These are phyloP conservation scores for Allophyes oxyacanthae DNA, from an alignment of 2,888 invertebrate species.

Conservation along the genomic window DNA sequence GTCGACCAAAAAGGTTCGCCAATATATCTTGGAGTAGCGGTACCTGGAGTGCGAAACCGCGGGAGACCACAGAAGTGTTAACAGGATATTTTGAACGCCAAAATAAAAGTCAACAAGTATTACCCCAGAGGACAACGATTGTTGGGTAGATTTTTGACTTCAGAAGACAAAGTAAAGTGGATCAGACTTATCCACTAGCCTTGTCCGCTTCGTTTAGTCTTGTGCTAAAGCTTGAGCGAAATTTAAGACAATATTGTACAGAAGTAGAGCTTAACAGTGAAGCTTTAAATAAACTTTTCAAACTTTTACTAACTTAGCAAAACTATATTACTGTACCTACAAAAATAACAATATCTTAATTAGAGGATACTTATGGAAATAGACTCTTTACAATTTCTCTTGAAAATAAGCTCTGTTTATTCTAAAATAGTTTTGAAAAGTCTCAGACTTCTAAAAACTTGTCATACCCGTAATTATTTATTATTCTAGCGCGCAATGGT, in stretches of 20 bases:
- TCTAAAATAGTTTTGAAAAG: too few species aligned
- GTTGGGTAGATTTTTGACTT: background rate
- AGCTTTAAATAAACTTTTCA: too few species aligned
- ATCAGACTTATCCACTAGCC: background rate
- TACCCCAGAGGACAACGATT: background rate
- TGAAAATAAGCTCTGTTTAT: too few species aligned
- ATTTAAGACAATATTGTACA: background rate
- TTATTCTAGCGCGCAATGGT: too few species aligned
- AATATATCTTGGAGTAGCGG: background rate
- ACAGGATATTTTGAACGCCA: conserved; percentile 1
- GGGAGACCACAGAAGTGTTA: background rate
- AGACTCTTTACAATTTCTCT: too few species aligned
- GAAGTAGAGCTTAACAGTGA: background rate
- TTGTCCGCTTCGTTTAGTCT: background rate
- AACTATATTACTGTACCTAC: too few species aligned
- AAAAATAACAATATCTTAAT: too few species aligned
- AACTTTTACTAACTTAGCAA: too few species aligned
- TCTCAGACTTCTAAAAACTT: too few species aligned
- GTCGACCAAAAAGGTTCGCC: background rate
- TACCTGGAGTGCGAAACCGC: background rate
- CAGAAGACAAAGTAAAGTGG: background rate
- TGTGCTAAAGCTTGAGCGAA: too few species aligned
- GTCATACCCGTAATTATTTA: too few species aligned
- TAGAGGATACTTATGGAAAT: too few species aligned
- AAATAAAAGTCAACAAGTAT: conserved; percentile 7